Evolutionary conservation across 2,113 vertebrate genomes (phyloP).

Genomic region (Halcyon malimbica): DNA sequence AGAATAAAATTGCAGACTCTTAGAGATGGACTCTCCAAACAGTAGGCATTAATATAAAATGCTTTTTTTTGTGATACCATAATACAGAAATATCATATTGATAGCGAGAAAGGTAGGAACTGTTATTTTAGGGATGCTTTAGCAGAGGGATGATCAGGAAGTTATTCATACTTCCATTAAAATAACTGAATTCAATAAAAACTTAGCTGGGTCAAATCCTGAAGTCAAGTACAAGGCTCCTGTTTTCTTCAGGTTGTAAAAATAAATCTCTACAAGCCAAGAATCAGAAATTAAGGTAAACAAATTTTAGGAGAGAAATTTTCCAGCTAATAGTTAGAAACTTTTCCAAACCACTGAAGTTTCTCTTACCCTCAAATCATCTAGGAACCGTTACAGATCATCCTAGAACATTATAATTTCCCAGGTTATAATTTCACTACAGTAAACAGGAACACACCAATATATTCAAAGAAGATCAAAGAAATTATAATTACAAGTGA

Average conservation of each 20-base stretch:
- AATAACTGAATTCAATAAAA: neutral
- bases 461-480: neutral
- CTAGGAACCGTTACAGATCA: neutral
- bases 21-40: neutral
- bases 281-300: slow-evolving; percentile 13
- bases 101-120: neutral
- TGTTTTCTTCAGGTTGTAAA: neutral
- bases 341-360: neutral
- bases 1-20: neutral
- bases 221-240: neutral
- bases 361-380: neutral
- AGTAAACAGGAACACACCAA: neutral
- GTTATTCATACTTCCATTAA: neutral
- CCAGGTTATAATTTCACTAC: neutral
- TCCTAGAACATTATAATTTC: neutral
- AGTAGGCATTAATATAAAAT: neutral
- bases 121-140: neutral
- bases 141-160: neutral
- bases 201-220: neutral
- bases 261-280: neutral
- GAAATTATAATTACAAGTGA: neutral
- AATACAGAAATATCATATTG: neutral
- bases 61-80: neutral
- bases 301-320: neutral
- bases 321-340: neutral